Evolutionary conservation across 2,113 vertebrate species (phyloP).

Genomic region (Panthera uncia): DNA sequence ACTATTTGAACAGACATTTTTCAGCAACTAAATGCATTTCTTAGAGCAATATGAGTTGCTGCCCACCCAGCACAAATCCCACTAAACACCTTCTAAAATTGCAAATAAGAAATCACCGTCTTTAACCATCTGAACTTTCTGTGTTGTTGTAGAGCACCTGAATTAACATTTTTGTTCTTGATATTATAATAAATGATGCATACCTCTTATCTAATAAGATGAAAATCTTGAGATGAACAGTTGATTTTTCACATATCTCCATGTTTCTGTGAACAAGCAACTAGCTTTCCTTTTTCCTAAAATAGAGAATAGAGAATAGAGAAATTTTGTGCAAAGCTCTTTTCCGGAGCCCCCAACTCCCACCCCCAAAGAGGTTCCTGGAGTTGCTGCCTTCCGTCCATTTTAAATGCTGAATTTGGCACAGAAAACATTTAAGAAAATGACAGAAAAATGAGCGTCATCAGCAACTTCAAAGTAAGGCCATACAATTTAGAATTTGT

Average conservation of each 20-base stretch:
- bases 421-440: conserved; percentile 73
- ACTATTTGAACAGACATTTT: conserved; percentile 17
- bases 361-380: conserved; percentile 11
- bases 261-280: conserved; percentile 40
- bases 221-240: neutral
- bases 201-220: neutral
- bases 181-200: conserved; percentile 6
- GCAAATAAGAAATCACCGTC: neutral
- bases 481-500: conserved; percentile 68
- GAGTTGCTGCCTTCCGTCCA: conserved; percentile 61
- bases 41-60: neutral
- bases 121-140: neutral
- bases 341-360: conserved; percentile 20
- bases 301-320: conserved; percentile 41
- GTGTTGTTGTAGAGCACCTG: neutral
- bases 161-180: conserved; percentile 23
- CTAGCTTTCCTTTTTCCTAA: conserved; percentile 53
- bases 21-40: conserved; percentile 12
- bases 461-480: conserved; percentile 71
- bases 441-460: conserved; percentile 73
- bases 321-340: conserved; percentile 60
- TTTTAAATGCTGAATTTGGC: conserved; percentile 64
- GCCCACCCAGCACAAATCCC: neutral
- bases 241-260: conserved; percentile 26
- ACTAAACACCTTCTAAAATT: neutral